A percentile compares a stretch with the other conserved stretches of the same genome.
Conservation (phyloP, 2,113 vertebrate species). For the Thunnus thynnus region DNA sequence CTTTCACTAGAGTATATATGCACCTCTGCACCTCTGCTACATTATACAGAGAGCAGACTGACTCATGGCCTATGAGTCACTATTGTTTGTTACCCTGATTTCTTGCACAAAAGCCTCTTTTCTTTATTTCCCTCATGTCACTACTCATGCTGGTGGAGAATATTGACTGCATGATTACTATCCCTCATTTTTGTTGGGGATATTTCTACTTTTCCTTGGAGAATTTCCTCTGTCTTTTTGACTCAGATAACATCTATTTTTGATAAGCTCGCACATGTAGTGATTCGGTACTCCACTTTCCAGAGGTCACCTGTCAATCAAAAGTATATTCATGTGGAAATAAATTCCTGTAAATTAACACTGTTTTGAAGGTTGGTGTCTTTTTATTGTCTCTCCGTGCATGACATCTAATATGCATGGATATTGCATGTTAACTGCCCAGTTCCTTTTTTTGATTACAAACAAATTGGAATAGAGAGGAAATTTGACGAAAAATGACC, state of each 20-base stretch:
- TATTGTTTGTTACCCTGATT: neutral
- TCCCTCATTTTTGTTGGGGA: neutral
- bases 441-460: too few relatives aligned
- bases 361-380: too few relatives aligned
- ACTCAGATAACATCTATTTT: neutral
- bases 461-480: too few relatives aligned
- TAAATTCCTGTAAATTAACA: too few relatives aligned
- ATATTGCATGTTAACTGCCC: too few relatives aligned
- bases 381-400: too few relatives aligned
- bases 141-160: too few relatives aligned
- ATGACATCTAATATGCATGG: too few relatives aligned
- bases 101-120: neutral
- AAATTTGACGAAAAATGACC: too few relatives aligned
- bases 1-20: neutral
- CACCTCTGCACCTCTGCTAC: neutral
- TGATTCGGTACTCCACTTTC: neutral
- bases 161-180: too few relatives aligned
- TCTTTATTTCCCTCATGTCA: neutral
- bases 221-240: neutral
- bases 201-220: neutral
- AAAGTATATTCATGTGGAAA: neutral
- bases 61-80: conserved; percentile 24
- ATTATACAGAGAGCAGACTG: neutral
- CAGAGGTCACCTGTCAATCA: neutral
- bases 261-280: neutral